Conservation (phyloP, 2,888 invertebrate genomes). For the Parthenolecanium corni region DNA sequence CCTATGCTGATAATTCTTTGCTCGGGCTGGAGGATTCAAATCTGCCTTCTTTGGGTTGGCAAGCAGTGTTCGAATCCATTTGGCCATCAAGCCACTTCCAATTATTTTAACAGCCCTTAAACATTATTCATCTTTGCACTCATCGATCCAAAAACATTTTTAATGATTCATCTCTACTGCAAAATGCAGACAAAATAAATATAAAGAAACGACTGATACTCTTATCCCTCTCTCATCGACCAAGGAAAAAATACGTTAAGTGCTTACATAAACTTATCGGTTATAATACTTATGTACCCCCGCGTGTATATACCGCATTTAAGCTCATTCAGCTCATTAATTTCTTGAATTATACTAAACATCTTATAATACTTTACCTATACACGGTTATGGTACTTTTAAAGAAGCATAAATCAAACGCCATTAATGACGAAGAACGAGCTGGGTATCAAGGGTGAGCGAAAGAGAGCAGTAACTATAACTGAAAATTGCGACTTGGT, state of each 20-base stretch:
- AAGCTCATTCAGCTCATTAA: conserved; percentile 27
- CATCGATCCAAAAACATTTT: no score
- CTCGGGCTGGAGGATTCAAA: no score
- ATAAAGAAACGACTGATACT: no score
- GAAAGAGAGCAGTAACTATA: neutral
- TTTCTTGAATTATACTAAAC: conserved; percentile 26
- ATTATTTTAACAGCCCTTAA: no score
- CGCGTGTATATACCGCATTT: neutral
- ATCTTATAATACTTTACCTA: conserved; percentile 23
- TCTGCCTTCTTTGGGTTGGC: no score
- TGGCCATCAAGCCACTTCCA: no score
- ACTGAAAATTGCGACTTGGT: conserved; percentile 26
- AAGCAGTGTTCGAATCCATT: no score
- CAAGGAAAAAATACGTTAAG: conserved; percentile 9
- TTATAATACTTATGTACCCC: neutral
- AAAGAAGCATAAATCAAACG: conserved; percentile 25
- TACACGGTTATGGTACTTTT: conserved; percentile 10
- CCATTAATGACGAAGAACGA: conserved; percentile 19
- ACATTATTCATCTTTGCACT: no score
- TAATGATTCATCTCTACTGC: no score
- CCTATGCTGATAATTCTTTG: no score
- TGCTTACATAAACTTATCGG: conserved; percentile 15
- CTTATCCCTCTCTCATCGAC: neutral
- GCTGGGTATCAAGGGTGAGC: neutral
- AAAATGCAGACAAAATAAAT: no score